Conservation (phyloP, 2,888 invertebrate species). For the Agrenia bidenticulata region DNA sequence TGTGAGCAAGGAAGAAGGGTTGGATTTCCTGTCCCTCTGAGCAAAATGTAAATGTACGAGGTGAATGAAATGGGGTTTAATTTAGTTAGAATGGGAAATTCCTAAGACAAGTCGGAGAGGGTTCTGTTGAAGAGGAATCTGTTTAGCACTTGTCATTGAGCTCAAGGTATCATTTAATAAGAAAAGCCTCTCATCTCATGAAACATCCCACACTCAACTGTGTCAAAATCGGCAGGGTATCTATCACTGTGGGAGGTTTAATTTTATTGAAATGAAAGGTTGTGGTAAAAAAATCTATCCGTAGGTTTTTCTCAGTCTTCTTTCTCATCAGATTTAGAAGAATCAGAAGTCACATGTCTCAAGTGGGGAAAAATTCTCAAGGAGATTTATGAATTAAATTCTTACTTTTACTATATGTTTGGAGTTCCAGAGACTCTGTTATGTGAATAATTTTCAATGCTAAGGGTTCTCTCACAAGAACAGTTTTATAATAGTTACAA, state of each 20-base stretch:
- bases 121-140: background rate
- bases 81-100: background rate
- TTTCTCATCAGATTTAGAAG: background rate
- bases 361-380: background rate
- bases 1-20: background rate
- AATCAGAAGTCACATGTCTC: background rate
- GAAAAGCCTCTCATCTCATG: background rate
- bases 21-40: background rate
- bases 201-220: background rate
- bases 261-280: slow-evolving; percentile 33
- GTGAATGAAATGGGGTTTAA: slow-evolving; percentile 8
- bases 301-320: slow-evolving; percentile 22
- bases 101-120: background rate
- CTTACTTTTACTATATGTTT: background rate
- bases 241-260: slow-evolving; percentile 46
- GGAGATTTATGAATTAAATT: slow-evolving; percentile 3
- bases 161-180: background rate
- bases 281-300: background rate
- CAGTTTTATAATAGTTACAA: no score
- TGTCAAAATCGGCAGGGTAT: slow-evolving; percentile 40
- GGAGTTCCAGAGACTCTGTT: no score
- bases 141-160: background rate
- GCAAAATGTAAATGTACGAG: background rate
- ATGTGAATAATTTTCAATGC: no score
- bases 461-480: no score